Evolutionary conservation across 2,797 vertebrate genomes (phyloP), one percentile per base, ranked within the genome.

Genomic region (Pygocentrus nattereri): DNA sequence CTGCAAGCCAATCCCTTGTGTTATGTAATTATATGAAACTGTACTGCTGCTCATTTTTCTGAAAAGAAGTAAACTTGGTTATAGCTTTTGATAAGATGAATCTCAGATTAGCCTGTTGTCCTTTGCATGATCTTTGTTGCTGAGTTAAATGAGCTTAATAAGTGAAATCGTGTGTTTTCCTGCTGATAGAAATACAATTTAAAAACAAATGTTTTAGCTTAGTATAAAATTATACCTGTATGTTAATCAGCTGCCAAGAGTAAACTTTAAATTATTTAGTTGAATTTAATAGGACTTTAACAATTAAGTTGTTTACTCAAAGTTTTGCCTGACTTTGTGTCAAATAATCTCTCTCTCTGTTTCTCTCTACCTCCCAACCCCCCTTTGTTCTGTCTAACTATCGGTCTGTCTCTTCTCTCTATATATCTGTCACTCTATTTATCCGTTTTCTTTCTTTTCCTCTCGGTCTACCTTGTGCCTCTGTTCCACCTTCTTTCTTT

Each of bases 381-480:
- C 19, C 18, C 3, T 21, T 54, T 16, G 19, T 21, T 21, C 19
- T 54, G 3, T 54, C 18, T 21, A 12, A 5, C 19, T 54, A 13
- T 52, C 18, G 52, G 4, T 54, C 52, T 54, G 1, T 54, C 52
- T 21, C 5, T 19, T 21, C 5, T 19, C 54, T 23, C 7, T 8
- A 1, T 10, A 1, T n/a, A 3, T 56, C 54, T 56, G 2, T 56
- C 54, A 23, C 21, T 23, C 54, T 76, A 25, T 21, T 41, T 75
- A 21, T 73, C 62, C 54, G 47, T 64, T 49, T 75, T 64, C 81
- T 79, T 38, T 79, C 56, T 27, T 25, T 79, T 5, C 91, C 44
- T 77, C 21, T 34, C 13, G 71, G 0, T n/a, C 12, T n/a, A 3
- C n/a, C 5, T 5, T n/a, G n/a, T n/a, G n/a, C n/a, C 19, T n/a